Percentiles rank a stretch among this genome's conserved stretches.
These are phyloP conservation scores for Hetaerina titia DNA, from an alignment of 2,888 invertebrate genomes.

Conservation along the genomic window DNA sequence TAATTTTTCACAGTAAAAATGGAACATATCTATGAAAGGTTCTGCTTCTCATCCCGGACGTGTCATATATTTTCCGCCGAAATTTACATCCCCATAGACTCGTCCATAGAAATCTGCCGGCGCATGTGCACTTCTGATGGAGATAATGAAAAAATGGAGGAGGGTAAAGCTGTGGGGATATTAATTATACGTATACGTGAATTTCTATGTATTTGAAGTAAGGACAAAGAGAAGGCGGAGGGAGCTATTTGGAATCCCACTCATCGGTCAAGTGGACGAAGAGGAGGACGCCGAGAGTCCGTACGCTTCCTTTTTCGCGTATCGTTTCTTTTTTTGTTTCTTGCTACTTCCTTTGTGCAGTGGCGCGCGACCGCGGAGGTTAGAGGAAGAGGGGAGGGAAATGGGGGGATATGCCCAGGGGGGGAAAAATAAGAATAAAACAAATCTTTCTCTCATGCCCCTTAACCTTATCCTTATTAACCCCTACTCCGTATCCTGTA, in stretches of 20 bases:
- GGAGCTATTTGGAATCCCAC: background rate
- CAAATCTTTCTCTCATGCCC: background rate
- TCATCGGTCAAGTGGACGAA: constrained; percentile 33
- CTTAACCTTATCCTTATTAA: constrained; percentile 35
- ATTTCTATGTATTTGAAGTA: background rate
- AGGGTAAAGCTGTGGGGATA: too few species aligned
- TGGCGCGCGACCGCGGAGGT: constrained; percentile 31
- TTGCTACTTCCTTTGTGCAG: constrained; percentile 3
- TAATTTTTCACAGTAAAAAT: background rate
- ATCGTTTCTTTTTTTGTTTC: constrained; percentile 20
- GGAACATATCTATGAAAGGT: background rate
- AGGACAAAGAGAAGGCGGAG: background rate
- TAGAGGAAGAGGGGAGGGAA: background rate
- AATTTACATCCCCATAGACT: background rate
- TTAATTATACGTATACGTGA: too few species aligned
- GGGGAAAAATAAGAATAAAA: background rate
- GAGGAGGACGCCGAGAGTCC: background rate
- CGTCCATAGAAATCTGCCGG: background rate
- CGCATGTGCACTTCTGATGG: background rate
- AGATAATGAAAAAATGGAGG: background rate
- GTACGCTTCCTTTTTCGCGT: background rate
- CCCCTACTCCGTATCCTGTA: background rate
- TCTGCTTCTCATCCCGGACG: background rate
- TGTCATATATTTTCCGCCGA: background rate
- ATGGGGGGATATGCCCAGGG: background rate